Percentiles rank a stretch among this genome's conserved stretches.
Evolutionary conservation across 2,888 invertebrate species (phyloP).

Genomic region (Eupelmus urozonus): DNA sequence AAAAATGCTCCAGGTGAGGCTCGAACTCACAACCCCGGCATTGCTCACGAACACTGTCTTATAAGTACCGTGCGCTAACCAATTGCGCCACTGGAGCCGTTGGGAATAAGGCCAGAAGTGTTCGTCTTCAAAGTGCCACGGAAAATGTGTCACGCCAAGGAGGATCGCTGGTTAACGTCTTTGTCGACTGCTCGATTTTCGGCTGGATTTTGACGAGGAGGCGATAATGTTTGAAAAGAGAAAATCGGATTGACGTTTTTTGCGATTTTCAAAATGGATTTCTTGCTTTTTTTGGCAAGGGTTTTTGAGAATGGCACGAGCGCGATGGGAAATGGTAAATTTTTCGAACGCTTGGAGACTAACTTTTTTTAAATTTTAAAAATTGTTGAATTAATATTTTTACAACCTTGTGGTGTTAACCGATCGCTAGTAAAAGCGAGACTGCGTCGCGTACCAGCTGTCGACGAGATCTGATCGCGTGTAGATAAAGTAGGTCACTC

Average conservation of each 20-base stretch:
- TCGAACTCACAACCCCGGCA: constrained; percentile 20
- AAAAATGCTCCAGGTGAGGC: constrained; percentile 14
- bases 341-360: no score
- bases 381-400: neutral
- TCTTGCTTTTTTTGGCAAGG: neutral
- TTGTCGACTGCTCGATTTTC: no score
- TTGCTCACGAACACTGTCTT: constrained; percentile 13
- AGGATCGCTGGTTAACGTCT: no score
- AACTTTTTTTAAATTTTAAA: neutral
- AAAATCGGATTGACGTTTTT: no score
- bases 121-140: constrained; percentile 41
- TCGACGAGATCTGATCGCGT: no score
- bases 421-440: no score
- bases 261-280: neutral
- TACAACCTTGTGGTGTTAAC: neutral
- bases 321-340: no score
- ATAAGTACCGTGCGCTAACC: constrained; percentile 20
- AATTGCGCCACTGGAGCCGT: constrained; percentile 17
- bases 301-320: no score
- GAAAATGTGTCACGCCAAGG: constrained; percentile 39
- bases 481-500: no score
- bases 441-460: no score
- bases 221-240: no score
- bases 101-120: constrained; percentile 67
- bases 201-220: no score